Evolutionary conservation across 1,140 invertebrate genomes (phyloP).

Genomic region (Mya arenaria): DNA sequence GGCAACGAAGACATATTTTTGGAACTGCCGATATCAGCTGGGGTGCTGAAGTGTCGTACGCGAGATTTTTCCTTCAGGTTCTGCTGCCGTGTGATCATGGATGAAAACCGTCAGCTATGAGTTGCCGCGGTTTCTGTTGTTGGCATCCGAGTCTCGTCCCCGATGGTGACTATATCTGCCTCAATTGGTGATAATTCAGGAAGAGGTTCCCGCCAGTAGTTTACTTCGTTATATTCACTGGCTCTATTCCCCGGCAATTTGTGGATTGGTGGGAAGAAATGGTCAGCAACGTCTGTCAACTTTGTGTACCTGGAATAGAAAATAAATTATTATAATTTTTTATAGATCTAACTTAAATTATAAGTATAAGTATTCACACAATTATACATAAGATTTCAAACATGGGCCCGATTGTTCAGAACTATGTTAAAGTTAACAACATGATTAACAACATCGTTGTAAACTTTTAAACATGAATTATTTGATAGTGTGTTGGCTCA

Average conservation of each 20-base stretch:
- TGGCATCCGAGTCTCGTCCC: background rate
- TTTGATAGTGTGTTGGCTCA: no score
- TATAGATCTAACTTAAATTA: no score
- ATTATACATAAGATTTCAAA: no score
- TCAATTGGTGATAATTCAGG: conserved; percentile 77
- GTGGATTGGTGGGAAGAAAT: conserved; percentile 91
- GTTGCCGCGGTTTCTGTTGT: background rate
- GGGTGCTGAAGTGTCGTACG: conserved; percentile 9
- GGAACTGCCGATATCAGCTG: conserved; percentile 17
- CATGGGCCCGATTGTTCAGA: no score
- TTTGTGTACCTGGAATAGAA: conserved; percentile 89
- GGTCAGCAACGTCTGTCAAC: conserved; percentile 96
- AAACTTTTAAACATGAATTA: no score
- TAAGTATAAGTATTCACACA: no score
- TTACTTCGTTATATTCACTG: conserved; percentile 92
- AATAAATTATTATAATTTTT: no score
- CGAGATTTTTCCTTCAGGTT: conserved; percentile 30
- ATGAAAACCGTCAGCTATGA: conserved; percentile 32
- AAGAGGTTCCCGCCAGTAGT: conserved; percentile 95
- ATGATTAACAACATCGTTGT: no score
- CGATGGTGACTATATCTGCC: conserved; percentile 3
- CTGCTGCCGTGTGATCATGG: conserved; percentile 37
- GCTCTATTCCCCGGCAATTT: conserved; percentile 73
- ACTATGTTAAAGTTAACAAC: no score
- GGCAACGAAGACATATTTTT: no score